phyloP scores from a whole-genome alignment of 2,797 vertebrate species.

The Mallotus villosus region DNA sequence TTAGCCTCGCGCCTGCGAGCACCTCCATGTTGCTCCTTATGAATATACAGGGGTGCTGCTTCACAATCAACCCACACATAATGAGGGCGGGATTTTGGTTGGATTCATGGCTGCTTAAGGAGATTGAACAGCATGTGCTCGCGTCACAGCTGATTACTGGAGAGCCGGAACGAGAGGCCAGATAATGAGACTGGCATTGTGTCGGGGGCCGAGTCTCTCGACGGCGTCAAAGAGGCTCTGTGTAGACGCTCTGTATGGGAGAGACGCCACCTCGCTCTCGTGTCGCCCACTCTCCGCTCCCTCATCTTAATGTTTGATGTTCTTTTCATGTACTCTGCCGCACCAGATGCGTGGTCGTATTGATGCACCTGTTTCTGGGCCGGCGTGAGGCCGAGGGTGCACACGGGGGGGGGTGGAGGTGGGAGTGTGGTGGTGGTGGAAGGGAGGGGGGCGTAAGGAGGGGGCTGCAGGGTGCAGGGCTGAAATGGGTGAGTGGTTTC shows the following conservation, averaged over 20 bases:
- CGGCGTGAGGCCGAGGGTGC: conserved; percentile 44
- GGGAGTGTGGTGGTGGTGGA: conserved; percentile 36
- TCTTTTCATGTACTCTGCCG: conserved; percentile 46
- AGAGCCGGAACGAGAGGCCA: conserved; percentile 48
- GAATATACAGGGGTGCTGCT: conserved; percentile 69
- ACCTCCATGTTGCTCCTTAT: conserved; percentile 59
- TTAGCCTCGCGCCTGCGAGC: conserved; percentile 50
- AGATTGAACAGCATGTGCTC: conserved; percentile 66
- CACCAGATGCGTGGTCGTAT: conserved; percentile 17
- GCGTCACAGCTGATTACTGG: conserved; percentile 70
- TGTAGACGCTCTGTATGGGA: conserved; percentile 46
- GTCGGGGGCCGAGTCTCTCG: conserved; percentile 38
- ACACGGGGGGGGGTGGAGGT: conserved; percentile 38
- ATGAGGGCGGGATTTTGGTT: conserved; percentile 66
- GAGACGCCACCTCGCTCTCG: conserved; percentile 50
- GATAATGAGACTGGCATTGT: conserved; percentile 60
- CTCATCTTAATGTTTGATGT: conserved; percentile 57
- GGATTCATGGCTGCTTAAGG: conserved; percentile 64
- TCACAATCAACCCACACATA: conserved; percentile 71
- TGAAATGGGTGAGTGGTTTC: conserved; percentile 56
- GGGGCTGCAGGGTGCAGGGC: conserved; percentile 8
- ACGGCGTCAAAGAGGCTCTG: conserved; percentile 49
- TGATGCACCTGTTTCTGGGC: background rate
- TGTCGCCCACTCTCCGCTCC: conserved; percentile 40
- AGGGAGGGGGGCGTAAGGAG: conserved; percentile 13